These are phyloP conservation scores for Aldabrachelys gigantea DNA, from an alignment of 2,113 vertebrate genomes.

Conservation along the genomic window DNA sequence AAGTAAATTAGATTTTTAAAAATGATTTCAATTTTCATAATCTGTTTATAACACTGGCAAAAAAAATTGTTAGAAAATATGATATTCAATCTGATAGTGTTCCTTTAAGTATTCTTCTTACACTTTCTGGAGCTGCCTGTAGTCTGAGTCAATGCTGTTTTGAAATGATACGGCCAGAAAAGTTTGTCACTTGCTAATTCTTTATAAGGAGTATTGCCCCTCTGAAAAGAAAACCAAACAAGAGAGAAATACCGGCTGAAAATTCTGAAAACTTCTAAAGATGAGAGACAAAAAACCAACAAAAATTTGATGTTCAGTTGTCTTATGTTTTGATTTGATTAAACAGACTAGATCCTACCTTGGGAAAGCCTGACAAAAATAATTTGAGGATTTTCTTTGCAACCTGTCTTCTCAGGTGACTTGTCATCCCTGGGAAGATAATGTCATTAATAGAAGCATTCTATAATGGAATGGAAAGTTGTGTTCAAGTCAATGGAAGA, in stretches of 20 bases:
- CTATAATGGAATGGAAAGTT: not conserved
- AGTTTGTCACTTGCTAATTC: not conserved
- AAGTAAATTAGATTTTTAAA: slow-evolving; percentile 50
- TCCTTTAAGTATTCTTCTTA: not conserved
- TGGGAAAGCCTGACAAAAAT: not conserved
- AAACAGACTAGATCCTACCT: not conserved
- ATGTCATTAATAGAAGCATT: not conserved
- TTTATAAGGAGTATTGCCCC: not conserved
- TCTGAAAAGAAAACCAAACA: not conserved
- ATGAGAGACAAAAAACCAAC: not conserved
- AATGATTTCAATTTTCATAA: slow-evolving; percentile 35
- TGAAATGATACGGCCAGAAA: not conserved
- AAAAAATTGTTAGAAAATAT: not conserved
- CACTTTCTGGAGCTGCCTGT: not conserved
- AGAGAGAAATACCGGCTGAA: not conserved
- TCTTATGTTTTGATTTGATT: not conserved
- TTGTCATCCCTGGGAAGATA: not conserved
- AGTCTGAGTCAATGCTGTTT: not conserved
- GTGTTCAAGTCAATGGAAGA: not conserved
- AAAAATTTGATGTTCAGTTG: not conserved
- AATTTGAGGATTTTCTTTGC: not conserved
- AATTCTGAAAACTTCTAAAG: not conserved
- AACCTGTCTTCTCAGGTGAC: not conserved
- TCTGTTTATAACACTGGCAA: slow-evolving; percentile 16
- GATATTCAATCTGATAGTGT: slow-evolving; percentile 23